Base-by-base conservation (phyloP, 2,113 vertebrate genomes). In the Sylvia atricapilla region DNA sequence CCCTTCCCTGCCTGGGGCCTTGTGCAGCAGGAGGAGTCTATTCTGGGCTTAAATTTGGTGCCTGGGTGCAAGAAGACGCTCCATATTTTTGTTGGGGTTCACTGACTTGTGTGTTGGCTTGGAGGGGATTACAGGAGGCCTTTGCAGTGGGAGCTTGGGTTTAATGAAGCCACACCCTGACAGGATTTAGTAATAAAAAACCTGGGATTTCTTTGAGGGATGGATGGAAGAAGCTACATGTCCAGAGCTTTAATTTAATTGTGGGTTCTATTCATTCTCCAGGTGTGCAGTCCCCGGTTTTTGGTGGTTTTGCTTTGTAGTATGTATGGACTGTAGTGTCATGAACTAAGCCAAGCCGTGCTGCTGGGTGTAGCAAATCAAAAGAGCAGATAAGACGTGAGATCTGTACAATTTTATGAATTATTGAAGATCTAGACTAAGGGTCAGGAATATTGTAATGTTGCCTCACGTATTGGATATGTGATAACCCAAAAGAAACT, bases 121-220 rank as follows among this genome's bases (percentile, higher is more conserved):
- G 33, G 41, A 70, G 50, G 43, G 73, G 89, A 27, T 75, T 24
- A 60, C 27, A 9, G 6, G 73, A 74, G 67, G 69, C 24, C 24
- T 73, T 85, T 90, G 53, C 88, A 39, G 25, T 23, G 44, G 28
- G 59, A 78, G 10, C 35, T 84, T 49, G 5, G 27, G 56, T 70
- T 78, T 56, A 67, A n/a, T 12, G 28, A 89, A 91, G 89, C 91
- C 80, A 77, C 86, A 89, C 94, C 84, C 83, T 81, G 76, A 25
- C 39, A 52, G n/a, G 60, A n/a, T 43, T 83, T 31, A 88, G 28
- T 55, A 17, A 21, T 17, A 52, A 80, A 15, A 84, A 86, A 70
- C 60, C 30, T 35, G 68, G 35, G 13, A 10, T 77, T 19, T 90
- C 18, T 55, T 52, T 74, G 15, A 28, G 49, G 39, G 60, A 18